Percentiles rank a stretch among this genome's conserved stretches.
Conservation (phyloP, 2,888 invertebrate species). For the Syritta pipiens region DNA sequence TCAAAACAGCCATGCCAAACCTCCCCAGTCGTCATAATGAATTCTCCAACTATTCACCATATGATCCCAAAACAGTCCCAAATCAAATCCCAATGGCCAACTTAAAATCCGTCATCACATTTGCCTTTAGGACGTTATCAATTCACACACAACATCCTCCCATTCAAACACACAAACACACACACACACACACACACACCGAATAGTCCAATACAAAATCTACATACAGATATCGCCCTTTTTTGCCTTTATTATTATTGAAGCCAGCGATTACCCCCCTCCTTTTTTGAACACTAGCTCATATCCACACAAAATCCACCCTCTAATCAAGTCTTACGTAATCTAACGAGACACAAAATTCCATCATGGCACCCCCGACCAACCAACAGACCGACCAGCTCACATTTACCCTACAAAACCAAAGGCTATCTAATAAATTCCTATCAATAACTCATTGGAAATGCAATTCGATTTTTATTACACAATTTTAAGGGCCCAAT, state of each 20-base stretch:
- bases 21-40: too few species aligned
- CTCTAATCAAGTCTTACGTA: slow-evolving; percentile 61
- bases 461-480: slow-evolving; percentile 66
- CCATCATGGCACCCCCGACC: neutral
- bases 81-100: slow-evolving; percentile 54
- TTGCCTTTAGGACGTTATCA: slow-evolving; percentile 47
- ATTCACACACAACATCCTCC: slow-evolving; percentile 13
- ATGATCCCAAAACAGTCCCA: too few species aligned
- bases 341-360: slow-evolving; percentile 35
- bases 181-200: too few species aligned
- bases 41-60: too few species aligned
- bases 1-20: too few species aligned
- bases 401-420: slow-evolving; percentile 18
- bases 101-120: slow-evolving; percentile 59
- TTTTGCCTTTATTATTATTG: slow-evolving; percentile 47
- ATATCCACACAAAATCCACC: slow-evolving; percentile 51
- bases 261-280: slow-evolving; percentile 38
- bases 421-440: slow-evolving; percentile 62
- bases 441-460: slow-evolving; percentile 66
- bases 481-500: slow-evolving; percentile 57
- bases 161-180: too few species aligned
- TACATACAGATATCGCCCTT: neutral
- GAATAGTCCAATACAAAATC: too few species aligned
- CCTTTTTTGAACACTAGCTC: slow-evolving; percentile 13
- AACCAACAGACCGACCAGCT: neutral